Evolutionary conservation across 1,140 invertebrate species (phyloP).

Genomic region (Caenorhabditis elegans): WBcel235 BX284605.5:753501-754000

Average conservation of each 20-base stretch:
- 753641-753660: not conserved
- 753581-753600: not conserved
- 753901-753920: not conserved
- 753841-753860: too few relatives aligned
- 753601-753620: not conserved
- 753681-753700: too few relatives aligned
- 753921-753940: not conserved
- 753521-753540: not conserved
- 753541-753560: constrained; percentile 20
- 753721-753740: too few relatives aligned
- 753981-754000: not conserved
- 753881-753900: not conserved
- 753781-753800: not conserved
- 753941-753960: not conserved
- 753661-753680: too few relatives aligned
- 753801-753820: not conserved
- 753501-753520: constrained; percentile 15
- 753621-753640: not conserved
- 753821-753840: too few relatives aligned
- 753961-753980: not conserved
- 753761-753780: too few relatives aligned
- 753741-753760: too few relatives aligned
- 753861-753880: not conserved
- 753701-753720: too few relatives aligned
- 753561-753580: not conserved